These are phyloP conservation scores for Triops longicaudatus DNA, from an alignment of 1,140 invertebrate genomes.

Conservation along the genomic window DNA sequence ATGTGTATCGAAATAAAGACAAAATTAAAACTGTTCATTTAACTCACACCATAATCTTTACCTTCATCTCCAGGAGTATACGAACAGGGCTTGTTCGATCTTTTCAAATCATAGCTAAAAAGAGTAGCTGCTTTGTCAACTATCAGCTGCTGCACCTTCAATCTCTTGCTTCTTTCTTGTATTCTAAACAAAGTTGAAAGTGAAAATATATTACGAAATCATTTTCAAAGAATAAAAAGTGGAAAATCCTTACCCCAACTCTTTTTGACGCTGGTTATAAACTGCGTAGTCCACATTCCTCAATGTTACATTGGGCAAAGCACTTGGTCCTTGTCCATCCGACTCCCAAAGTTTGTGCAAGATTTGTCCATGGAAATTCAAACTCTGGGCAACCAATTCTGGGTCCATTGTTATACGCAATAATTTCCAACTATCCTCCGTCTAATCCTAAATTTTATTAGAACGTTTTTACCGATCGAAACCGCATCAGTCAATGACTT, in stretches of 20 bases:
- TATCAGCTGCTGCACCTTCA: slow-evolving; percentile 73
- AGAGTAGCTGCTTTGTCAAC: slow-evolving; percentile 54
- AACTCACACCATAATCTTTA: slow-evolving; percentile 20
- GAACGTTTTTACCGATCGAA: no score
- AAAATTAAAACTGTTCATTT: slow-evolving; percentile 14
- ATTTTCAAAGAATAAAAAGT: neutral
- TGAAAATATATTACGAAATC: slow-evolving; percentile 18
- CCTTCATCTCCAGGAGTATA: slow-evolving; percentile 19
- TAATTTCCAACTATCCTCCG: neutral
- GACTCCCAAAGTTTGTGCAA: slow-evolving; percentile 75
- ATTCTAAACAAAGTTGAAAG: slow-evolving; percentile 48
- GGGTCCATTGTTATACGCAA: slow-evolving; percentile 44
- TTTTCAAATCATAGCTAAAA: slow-evolving; percentile 26
- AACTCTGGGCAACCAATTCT: slow-evolving; percentile 56
- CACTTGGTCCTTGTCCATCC: slow-evolving; percentile 59
- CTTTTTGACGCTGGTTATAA: slow-evolving; percentile 65
- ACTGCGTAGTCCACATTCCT: slow-evolving; percentile 60
- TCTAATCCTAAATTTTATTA: no score
- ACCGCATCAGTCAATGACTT: no score
- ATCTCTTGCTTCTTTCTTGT: slow-evolving; percentile 68
- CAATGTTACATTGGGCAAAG: slow-evolving; percentile 56
- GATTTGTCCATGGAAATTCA: slow-evolving; percentile 76
- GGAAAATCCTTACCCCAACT: slow-evolving; percentile 40
- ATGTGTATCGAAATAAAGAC: slow-evolving; percentile 37
- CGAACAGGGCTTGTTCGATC: neutral